phyloP scores from a whole-genome alignment of 2,888 invertebrate genomes.

The Slavum lentiscoides region DNA sequence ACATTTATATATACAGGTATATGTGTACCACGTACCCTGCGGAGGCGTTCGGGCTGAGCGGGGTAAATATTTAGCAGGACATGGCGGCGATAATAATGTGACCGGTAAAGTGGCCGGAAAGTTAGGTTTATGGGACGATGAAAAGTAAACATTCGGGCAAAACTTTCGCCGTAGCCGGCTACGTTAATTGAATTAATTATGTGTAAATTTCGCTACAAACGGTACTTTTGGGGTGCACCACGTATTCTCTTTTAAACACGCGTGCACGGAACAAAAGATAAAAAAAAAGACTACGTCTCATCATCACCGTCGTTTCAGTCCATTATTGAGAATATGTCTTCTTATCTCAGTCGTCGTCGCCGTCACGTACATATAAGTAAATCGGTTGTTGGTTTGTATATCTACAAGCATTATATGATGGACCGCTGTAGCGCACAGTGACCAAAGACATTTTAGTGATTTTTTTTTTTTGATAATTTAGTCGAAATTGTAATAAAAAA shows the following conservation, averaged over 20 bases:
- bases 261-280: slow-evolving; percentile 4
- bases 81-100: slow-evolving; percentile 3
- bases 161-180: slow-evolving; percentile 31
- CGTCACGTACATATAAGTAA: not conserved
- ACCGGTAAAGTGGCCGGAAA: slow-evolving; percentile 28
- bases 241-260: slow-evolving; percentile 1
- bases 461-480: no score
- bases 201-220: slow-evolving; percentile 30
- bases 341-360: no score
- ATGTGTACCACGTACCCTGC: no score
- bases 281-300: slow-evolving; percentile 1
- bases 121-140: slow-evolving; percentile 10
- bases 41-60: not conserved
- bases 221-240: not conserved
- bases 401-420: no score
- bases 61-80: slow-evolving; percentile 36
- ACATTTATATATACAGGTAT: not conserved
- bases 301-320: not conserved
- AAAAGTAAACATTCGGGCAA: slow-evolving; percentile 45
- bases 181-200: slow-evolving; percentile 48
- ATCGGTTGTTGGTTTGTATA: no score
- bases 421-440: no score
- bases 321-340: not conserved
- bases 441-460: no score
- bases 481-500: no score